Evolutionary conservation across 1,140 invertebrate species (phyloP).

Genomic region (Musca domestica): DNA sequence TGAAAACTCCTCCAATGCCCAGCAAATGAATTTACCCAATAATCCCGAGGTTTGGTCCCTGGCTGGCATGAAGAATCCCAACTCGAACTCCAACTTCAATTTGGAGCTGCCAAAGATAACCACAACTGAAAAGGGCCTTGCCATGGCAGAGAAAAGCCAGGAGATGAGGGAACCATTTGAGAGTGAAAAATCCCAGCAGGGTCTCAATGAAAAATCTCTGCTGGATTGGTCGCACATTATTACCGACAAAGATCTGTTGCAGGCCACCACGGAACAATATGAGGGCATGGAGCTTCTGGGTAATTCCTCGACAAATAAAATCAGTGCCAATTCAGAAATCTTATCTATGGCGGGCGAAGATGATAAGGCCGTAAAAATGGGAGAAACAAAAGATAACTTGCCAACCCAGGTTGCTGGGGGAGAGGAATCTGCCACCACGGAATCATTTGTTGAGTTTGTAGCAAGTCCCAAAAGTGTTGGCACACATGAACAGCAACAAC

Average conservation of each 20-base stretch:
- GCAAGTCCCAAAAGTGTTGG: too few relatives aligned
- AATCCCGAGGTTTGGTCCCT: conserved; percentile 44
- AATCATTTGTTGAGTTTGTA: not conserved
- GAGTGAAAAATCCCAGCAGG: not conserved
- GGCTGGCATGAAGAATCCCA: conserved; percentile 42
- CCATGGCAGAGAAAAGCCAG: too few relatives aligned
- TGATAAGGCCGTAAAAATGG: not conserved
- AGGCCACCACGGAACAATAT: conserved; percentile 27
- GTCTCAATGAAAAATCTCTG: conserved; percentile 35
- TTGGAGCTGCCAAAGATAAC: not conserved
- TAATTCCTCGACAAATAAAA: too few relatives aligned
- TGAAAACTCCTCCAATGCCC: conserved; percentile 47
- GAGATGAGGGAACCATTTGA: too few relatives aligned
- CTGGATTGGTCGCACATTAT: conserved; percentile 48
- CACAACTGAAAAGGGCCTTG: too few relatives aligned
- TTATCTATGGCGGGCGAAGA: too few relatives aligned
- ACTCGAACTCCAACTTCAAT: conserved; percentile 24
- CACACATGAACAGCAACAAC: not conserved
- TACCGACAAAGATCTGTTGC: conserved; percentile 26
- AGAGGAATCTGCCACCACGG: not conserved
- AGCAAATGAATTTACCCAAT: conserved; percentile 43
- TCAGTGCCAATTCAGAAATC: too few relatives aligned
- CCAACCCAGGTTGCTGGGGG: too few relatives aligned
- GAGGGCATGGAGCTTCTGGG: not conserved
- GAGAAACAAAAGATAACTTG: not conserved